These are phyloP conservation scores for Gephyroberyx darwinii DNA, from an alignment of 2,797 vertebrate genomes.

Conservation along the genomic window DNA sequence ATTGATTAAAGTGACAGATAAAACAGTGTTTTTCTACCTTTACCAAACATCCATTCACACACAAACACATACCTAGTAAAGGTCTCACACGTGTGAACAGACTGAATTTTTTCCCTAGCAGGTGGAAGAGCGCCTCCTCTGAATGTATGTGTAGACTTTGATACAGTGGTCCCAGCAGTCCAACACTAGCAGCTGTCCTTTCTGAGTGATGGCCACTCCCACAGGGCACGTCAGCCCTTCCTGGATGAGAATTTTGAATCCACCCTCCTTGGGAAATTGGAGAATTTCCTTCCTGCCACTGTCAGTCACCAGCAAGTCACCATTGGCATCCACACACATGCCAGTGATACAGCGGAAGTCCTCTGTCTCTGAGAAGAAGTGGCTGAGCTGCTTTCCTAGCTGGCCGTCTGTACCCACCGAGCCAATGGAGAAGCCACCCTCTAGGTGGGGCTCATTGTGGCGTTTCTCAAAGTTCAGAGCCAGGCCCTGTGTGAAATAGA, in stretches of 20 bases:
- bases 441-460: slow-evolving; percentile 93
- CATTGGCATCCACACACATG: slow-evolving; percentile 95
- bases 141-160: slow-evolving; percentile 95
- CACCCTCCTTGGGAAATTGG: slow-evolving; percentile 95
- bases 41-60: slow-evolving; percentile 26
- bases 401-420: slow-evolving; percentile 91
- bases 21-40: slow-evolving; percentile 33
- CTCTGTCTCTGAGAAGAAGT: slow-evolving; percentile 95
- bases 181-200: slow-evolving; percentile 94
- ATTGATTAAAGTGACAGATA: slow-evolving; percentile 61
- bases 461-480: slow-evolving; percentile 94
- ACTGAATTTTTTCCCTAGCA: slow-evolving; percentile 65
- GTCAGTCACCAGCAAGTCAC: slow-evolving; percentile 95
- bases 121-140: slow-evolving; percentile 86
- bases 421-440: slow-evolving; percentile 96
- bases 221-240: slow-evolving; percentile 94
- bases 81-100: slow-evolving; percentile 2
- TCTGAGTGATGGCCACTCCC: slow-evolving; percentile 93
- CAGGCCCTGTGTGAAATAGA: slow-evolving; percentile 96
- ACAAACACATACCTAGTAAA: slow-evolving; percentile 25
- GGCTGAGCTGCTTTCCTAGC: slow-evolving; percentile 94
- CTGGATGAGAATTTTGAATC: slow-evolving; percentile 90
- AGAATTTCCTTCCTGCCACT: slow-evolving; percentile 95
- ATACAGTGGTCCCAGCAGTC: slow-evolving; percentile 99
- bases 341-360: slow-evolving; percentile 98